These are phyloP conservation scores for Schrankia costaestrigalis DNA, from an alignment of 2,888 invertebrate species.

Conservation along the genomic window DNA sequence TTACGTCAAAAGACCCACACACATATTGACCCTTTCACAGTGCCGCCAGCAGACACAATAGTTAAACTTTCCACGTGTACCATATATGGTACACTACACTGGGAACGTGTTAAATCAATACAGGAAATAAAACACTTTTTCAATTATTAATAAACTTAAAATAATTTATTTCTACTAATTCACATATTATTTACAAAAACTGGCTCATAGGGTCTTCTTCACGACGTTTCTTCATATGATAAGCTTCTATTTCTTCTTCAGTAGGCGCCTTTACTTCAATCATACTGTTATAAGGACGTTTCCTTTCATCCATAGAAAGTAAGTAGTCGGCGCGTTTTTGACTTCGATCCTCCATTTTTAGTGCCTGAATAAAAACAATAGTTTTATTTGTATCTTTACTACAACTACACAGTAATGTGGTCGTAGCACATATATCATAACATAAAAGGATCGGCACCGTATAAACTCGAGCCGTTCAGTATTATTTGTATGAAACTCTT, in stretches of 20 bases:
- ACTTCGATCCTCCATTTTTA: slow-evolving; percentile 83
- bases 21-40: no score
- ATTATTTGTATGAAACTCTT: no score
- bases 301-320: slow-evolving; percentile 90
- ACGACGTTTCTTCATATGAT: slow-evolving; percentile 90
- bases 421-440: no score
- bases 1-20: no score
- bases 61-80: no score
- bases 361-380: slow-evolving; percentile 62
- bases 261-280: slow-evolving; percentile 91
- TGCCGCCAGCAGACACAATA: no score
- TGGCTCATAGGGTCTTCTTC: slow-evolving; percentile 97
- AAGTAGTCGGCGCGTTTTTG: slow-evolving; percentile 83
- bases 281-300: slow-evolving; percentile 96
- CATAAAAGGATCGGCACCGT: no score
- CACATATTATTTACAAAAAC: slow-evolving; percentile 66
- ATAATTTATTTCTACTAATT: neutral
- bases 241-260: slow-evolving; percentile 96
- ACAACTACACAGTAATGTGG: no score
- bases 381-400: neutral
- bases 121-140: neutral
- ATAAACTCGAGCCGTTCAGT: no score
- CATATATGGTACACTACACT: no score
- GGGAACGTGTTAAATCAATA: no score
- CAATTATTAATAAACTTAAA: neutral